Evolutionary conservation across 2,113 vertebrate species (phyloP).

Genomic region (Dendrocopos noguchii): DNA sequence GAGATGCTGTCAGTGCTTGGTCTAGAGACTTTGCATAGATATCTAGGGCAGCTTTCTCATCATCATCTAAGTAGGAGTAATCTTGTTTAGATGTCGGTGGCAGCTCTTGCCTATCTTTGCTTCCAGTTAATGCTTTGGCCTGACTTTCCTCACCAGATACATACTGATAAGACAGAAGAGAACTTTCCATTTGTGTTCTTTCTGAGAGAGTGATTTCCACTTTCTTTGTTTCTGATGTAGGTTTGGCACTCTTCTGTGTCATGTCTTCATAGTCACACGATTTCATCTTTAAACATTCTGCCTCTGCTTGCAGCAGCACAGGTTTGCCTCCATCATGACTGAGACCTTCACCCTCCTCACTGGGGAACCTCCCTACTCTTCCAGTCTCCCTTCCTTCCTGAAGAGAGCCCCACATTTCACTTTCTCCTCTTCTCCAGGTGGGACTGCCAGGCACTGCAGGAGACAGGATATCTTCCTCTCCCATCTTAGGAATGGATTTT

Average conservation of each 20-base stretch:
- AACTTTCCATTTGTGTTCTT: background rate
- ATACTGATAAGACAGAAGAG: background rate
- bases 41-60: conserved; percentile 31
- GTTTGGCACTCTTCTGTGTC: conserved; percentile 21
- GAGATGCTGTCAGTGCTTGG: background rate
- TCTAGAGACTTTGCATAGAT: conserved; percentile 30
- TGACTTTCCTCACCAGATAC: conserved; percentile 12
- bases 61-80: background rate
- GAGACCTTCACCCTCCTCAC: background rate
- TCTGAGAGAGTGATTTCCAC: background rate
- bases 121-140: background rate
- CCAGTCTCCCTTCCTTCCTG: conserved; percentile 24
- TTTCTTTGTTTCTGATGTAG: conserved; percentile 54
- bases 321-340: conserved; percentile 42
- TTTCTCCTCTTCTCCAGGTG: background rate
- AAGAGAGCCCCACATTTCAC: conserved; percentile 18
- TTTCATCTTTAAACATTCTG: conserved; percentile 69
- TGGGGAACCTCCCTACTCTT: background rate
- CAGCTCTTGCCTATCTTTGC: background rate
- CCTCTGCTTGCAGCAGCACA: conserved; percentile 45
- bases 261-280: conserved; percentile 13
- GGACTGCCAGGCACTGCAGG: background rate
- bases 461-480: conserved; percentile 4
- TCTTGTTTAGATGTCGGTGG: conserved; percentile 3
- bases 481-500: conserved; percentile 47